A percentile compares a stretch with the other conserved stretches of the same genome.
These are phyloP conservation scores for Arctia plantaginis DNA, from an alignment of 2,888 invertebrate genomes.

Conservation along the genomic window DNA sequence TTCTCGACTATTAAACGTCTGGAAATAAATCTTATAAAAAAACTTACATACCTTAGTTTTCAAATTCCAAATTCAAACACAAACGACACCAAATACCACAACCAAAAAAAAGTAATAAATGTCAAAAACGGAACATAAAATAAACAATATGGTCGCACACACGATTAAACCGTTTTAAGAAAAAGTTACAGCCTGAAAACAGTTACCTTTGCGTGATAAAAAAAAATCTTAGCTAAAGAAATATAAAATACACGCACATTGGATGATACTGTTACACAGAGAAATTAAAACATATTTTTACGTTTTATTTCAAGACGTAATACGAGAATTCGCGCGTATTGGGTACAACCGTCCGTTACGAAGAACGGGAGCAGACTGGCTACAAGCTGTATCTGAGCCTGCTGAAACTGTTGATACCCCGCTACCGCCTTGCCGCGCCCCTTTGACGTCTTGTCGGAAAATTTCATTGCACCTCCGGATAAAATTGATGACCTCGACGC, in stretches of 20 bases:
- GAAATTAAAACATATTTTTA: conserved; percentile 39
- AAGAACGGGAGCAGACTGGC: conserved; percentile 48
- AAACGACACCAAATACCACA: conserved; percentile 23
- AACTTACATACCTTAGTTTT: conserved; percentile 31
- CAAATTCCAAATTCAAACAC: conserved; percentile 23
- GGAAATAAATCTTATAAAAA: background rate
- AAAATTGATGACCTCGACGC: conserved; percentile 41
- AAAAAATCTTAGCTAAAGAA: conserved; percentile 17
- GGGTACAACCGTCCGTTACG: conserved; percentile 34
- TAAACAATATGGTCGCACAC: conserved; percentile 44
- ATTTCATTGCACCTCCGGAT: conserved; percentile 57
- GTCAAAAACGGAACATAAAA: conserved; percentile 32
- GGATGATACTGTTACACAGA: conserved; percentile 15
- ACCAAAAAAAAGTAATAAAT: conserved; percentile 24
- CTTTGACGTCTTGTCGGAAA: conserved; percentile 56
- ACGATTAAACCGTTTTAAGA: conserved; percentile 27
- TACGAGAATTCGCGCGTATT: conserved; percentile 13
- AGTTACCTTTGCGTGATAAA: conserved; percentile 21
- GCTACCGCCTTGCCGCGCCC: conserved; percentile 27
- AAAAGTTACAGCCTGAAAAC: conserved; percentile 24
- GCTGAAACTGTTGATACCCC: conserved; percentile 59
- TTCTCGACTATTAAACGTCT: background rate
- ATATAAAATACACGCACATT: conserved; percentile 20
- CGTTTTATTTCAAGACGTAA: conserved; percentile 43
- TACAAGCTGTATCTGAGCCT: conserved; percentile 45